A percentile compares a stretch with the other conserved stretches of the same genome.
phyloP scores from a whole-genome alignment of 2,888 invertebrate genomes.

The Cerceris rybyensis region DNA sequence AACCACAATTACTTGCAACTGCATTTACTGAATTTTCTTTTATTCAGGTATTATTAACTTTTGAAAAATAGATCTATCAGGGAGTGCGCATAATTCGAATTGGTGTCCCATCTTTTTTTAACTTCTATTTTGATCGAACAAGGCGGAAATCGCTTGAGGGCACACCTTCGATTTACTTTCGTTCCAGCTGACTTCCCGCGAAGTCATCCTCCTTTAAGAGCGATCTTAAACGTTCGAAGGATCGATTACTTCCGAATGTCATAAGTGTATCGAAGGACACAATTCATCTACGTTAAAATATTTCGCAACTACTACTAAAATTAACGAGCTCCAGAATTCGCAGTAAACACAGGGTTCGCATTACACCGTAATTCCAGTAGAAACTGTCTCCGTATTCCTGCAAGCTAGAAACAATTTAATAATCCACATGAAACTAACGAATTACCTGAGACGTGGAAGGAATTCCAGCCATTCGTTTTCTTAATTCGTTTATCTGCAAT shows the following conservation, averaged over 20 bases:
- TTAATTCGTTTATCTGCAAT: conserved; percentile 76
- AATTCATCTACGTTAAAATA: background rate
- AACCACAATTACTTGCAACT: no score
- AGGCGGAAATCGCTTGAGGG: conserved; percentile 56
- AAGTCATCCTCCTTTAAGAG: conserved; percentile 16
- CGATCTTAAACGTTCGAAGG: conserved; percentile 25
- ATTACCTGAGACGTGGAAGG: conserved; percentile 71
- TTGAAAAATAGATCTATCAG: no score
- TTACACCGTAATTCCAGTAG: no score
- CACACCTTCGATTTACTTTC: conserved; percentile 56
- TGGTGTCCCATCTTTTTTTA: background rate
- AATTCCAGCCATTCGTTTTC: conserved; percentile 74
- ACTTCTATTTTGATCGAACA: conserved; percentile 26
- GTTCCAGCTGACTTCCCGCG: conserved; percentile 51
- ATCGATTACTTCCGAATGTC: conserved; percentile 28
- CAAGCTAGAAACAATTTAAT: background rate
- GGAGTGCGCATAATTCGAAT: background rate
- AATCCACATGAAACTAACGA: conserved; percentile 9
- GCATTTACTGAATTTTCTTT: no score
- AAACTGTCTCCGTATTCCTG: no score
- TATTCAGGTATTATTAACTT: no score
- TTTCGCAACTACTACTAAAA: background rate
- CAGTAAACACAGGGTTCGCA: no score
- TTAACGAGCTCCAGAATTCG: no score
- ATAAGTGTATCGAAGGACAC: background rate